phyloP scores from a whole-genome alignment of 2,113 vertebrate species.

The Glaucidium brasilianum region DNA sequence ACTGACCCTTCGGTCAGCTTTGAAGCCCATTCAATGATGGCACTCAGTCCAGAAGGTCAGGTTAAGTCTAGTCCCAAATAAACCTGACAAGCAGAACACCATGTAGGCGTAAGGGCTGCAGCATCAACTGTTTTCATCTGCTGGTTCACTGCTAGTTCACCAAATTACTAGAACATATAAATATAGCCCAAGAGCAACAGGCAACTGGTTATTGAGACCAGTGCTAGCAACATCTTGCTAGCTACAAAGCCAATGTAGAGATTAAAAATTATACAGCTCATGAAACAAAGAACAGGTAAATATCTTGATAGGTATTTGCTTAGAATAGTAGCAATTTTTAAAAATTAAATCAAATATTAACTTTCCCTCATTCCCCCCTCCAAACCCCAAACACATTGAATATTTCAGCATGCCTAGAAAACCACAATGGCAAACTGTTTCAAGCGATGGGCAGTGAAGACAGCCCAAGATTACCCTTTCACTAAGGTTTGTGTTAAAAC shows the following conservation, averaged over 20 bases:
- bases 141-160: background rate
- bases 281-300: background rate
- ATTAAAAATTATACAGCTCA: background rate
- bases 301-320: background rate
- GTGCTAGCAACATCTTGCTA: background rate
- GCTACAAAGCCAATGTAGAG: background rate
- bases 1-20: background rate
- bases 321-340: background rate
- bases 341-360: background rate
- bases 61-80: background rate
- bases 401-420: background rate
- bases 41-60: background rate
- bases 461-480: background rate
- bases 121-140: background rate
- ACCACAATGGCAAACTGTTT: background rate
- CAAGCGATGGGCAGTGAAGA: background rate
- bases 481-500: background rate
- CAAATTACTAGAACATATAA: background rate
- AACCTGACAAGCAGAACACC: background rate
- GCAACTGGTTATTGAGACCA: background rate
- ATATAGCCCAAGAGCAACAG: background rate
- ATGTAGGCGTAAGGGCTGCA: rapidly evolving
- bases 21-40: background rate
- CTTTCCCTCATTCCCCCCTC: background rate
- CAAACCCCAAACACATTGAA: background rate